Percentiles rank a stretch among this genome's conserved stretches.
Conservation (phyloP, 2,888 invertebrate species). For the Amiota communis region DNA sequence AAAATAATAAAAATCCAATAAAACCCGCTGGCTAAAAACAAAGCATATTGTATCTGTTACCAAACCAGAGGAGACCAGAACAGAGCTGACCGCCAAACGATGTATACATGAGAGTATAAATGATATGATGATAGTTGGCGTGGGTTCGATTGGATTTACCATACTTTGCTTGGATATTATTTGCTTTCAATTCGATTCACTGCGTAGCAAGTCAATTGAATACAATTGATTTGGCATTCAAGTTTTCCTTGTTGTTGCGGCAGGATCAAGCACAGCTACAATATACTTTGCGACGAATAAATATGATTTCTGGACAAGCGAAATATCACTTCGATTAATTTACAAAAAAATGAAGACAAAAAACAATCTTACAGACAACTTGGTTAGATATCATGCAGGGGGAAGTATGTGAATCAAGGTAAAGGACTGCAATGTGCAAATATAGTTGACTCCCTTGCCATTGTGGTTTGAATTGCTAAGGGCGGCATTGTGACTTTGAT, state of each 20-base stretch:
- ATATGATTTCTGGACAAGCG: conserved; percentile 72
- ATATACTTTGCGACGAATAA: conserved; percentile 54
- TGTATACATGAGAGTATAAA: background rate
- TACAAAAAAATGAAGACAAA: conserved; percentile 59
- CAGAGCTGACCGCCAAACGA: background rate
- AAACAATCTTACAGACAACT: background rate
- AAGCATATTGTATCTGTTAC: background rate
- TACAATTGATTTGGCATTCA: conserved; percentile 6
- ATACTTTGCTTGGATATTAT: background rate
- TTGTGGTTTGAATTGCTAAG: too few species aligned
- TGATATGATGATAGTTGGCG: conserved; percentile 15
- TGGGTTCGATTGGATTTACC: background rate
- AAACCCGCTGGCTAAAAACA: conserved; percentile 36
- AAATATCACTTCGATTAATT: conserved; percentile 74
- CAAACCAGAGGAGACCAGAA: conserved; percentile 6
- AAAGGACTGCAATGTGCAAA: background rate
- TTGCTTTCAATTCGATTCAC: conserved; percentile 6
- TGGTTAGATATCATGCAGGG: too few species aligned
- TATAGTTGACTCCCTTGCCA: background rate
- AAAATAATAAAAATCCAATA: conserved; percentile 31
- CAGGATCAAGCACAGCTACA: conserved; percentile 19
- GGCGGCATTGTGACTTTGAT: too few species aligned
- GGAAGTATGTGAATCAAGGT: too few species aligned
- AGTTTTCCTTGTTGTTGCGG: conserved; percentile 3
- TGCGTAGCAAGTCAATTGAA: conserved; percentile 1